A percentile compares a stretch with the other conserved stretches of the same genome.
These are phyloP conservation scores for Acanthopagrus latus DNA, from an alignment of 2,797 vertebrate species.

Conservation along the genomic window DNA sequence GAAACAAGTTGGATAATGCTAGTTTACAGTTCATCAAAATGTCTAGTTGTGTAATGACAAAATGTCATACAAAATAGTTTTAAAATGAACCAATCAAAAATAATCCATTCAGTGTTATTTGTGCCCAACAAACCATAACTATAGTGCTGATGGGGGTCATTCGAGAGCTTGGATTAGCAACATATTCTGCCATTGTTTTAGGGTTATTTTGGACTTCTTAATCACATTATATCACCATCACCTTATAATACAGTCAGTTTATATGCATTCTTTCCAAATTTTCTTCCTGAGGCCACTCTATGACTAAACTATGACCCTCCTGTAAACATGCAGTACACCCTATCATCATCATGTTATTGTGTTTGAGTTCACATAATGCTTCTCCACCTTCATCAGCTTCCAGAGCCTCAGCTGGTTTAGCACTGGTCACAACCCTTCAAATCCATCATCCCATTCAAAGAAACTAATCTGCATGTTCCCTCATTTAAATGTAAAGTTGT, in stretches of 20 bases:
- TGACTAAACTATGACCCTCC: slow-evolving; percentile 2
- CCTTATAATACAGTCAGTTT: not conserved
- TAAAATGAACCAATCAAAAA: no score
- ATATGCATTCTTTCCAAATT: not conserved
- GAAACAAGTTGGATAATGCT: no score
- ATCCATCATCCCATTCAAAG: not conserved
- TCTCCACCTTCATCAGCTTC: not conserved
- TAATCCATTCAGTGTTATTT: no score
- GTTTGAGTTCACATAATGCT: not conserved
- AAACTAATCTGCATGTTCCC: not conserved
- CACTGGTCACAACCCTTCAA: not conserved
- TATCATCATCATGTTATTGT: not conserved
- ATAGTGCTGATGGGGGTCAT: not conserved
- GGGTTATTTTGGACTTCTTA: not conserved
- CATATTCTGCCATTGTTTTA: not conserved
- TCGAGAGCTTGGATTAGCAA: not conserved
- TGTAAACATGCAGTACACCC: not conserved
- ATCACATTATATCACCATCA: not conserved
- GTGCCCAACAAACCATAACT: not conserved
- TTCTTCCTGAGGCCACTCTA: not conserved
- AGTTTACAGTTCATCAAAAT: no score
- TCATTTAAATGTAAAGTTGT: slow-evolving; percentile 1
- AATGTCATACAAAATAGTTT: no score
- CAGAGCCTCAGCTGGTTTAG: not conserved
- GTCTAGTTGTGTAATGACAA: no score